phyloP scores from a whole-genome alignment of 37 sponge, comb jelly and placozoan genomes.

The Oopsacas minuta region DNA sequence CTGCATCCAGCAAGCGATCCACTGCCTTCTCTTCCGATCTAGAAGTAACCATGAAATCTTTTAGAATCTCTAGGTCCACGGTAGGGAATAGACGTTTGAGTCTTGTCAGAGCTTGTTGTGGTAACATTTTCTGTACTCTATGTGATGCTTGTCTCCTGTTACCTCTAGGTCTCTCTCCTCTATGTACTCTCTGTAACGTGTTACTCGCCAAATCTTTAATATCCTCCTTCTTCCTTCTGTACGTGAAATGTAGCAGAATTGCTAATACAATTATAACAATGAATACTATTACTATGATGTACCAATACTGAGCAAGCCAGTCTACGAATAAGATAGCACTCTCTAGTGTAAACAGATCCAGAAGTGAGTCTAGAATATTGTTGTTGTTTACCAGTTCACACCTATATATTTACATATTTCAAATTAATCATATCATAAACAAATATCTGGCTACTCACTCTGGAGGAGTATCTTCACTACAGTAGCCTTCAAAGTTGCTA shows the following conservation, averaged over 20 bases:
- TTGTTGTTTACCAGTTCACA: conserved; percentile 20
- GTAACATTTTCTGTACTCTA: background rate
- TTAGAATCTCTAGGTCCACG: conserved; percentile 13
- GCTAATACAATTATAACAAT: conserved; percentile 37
- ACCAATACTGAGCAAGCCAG: conserved; percentile 68
- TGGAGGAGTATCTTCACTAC: conserved; percentile 17
- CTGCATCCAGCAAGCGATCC: conserved; percentile 15
- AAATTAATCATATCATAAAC: too few species aligned
- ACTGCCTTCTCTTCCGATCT: conserved; percentile 22
- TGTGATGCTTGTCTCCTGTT: background rate
- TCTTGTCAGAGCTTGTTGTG: conserved; percentile 3
- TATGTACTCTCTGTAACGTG: background rate
- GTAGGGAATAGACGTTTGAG: conserved; percentile 18
- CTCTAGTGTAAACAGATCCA: conserved; percentile 21
- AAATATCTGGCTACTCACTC: too few species aligned
- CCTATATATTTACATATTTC: background rate
- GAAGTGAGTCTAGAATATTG: background rate
- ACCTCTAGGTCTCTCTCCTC: background rate
- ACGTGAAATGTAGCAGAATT: conserved; percentile 58
- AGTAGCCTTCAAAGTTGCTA: conserved; percentile 67
- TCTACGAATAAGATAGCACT: conserved; percentile 33
- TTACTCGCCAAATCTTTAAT: background rate
- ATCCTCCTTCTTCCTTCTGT: conserved; percentile 40
- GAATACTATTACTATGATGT: conserved; percentile 37
- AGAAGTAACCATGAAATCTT: background rate